phyloP scores from a whole-genome alignment of 2,797 vertebrate species.

The Phaenicophaeus curvirostris region DNA sequence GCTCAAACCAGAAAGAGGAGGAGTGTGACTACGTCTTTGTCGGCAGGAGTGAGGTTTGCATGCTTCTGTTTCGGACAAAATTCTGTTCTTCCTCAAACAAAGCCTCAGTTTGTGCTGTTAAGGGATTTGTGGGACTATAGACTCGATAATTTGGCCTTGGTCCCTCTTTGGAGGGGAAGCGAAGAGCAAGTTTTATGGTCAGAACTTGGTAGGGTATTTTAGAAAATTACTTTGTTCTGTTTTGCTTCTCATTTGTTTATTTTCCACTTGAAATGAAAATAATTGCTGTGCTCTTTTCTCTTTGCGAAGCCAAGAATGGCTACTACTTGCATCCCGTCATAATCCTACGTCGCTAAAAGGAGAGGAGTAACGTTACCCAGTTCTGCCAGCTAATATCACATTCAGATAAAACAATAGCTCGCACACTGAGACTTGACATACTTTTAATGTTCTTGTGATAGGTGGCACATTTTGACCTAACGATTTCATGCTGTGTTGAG shows the following conservation, averaged over 20 bases:
- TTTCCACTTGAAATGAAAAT: slow-evolving; percentile 10
- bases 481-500: slow-evolving; percentile 56
- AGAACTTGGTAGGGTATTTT: slow-evolving; percentile 2
- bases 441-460: slow-evolving; percentile 71
- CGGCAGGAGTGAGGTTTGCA: background rate
- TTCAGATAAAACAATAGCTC: slow-evolving; percentile 70
- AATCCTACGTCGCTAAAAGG: background rate
- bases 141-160: background rate
- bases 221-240: background rate
- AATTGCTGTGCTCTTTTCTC: background rate
- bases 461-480: slow-evolving; percentile 71
- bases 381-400: slow-evolving; percentile 62
- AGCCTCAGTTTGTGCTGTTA: background rate
- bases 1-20: background rate
- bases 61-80: background rate
- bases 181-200: background rate
- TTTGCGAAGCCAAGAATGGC: slow-evolving; percentile 7
- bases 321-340: background rate
- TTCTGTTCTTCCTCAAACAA: slow-evolving; percentile 29
- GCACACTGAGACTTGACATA: slow-evolving; percentile 67
- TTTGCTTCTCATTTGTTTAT: slow-evolving; percentile 6
- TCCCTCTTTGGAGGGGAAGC: background rate
- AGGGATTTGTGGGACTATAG: background rate
- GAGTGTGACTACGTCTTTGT: background rate
- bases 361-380: slow-evolving; percentile 27